Evolutionary conservation across 2,888 invertebrate species (phyloP).

Genomic region (Tachina fera): DNA sequence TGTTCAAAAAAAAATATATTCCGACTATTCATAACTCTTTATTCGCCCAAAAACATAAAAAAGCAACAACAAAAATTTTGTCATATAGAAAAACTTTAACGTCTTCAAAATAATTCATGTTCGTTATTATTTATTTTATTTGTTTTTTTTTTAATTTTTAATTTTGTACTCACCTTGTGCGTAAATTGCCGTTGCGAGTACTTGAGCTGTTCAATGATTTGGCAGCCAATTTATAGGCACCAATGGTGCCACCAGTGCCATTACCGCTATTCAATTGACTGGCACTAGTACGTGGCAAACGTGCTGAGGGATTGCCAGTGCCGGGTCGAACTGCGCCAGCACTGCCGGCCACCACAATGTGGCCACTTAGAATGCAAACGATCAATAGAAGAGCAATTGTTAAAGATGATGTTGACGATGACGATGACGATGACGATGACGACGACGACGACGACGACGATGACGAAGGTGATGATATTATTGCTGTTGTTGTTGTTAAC

Average conservation of each 20-base stretch:
- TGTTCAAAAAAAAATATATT: too few species aligned
- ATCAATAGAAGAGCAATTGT: conserved; percentile 75
- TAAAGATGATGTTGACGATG: conserved; percentile 65
- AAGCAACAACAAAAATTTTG: background rate
- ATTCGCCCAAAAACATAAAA: background rate
- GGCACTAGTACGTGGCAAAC: conserved; percentile 86
- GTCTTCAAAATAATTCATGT: background rate
- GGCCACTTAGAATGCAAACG: conserved; percentile 73
- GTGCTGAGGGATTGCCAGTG: conserved; percentile 83
- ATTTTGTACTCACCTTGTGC: conserved; percentile 80
- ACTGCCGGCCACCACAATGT: conserved; percentile 72
- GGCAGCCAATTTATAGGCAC: conserved; percentile 79
- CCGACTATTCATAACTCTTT: background rate
- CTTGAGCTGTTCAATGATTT: conserved; percentile 79
- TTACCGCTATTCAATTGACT: conserved; percentile 83
- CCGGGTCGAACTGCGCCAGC: conserved; percentile 79
- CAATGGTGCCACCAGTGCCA: conserved; percentile 70
- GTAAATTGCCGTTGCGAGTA: conserved; percentile 82
- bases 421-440: conserved; percentile 50
- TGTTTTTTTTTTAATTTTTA: background rate
- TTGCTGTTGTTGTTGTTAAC: background rate
- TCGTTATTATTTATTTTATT: background rate
- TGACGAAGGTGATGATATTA: conserved; percentile 50
- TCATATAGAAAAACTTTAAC: background rate
- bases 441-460: conserved; percentile 57